Evolutionary conservation across 2,113 vertebrate genomes (phyloP).

Genomic region (Ifrita kowaldi): DNA sequence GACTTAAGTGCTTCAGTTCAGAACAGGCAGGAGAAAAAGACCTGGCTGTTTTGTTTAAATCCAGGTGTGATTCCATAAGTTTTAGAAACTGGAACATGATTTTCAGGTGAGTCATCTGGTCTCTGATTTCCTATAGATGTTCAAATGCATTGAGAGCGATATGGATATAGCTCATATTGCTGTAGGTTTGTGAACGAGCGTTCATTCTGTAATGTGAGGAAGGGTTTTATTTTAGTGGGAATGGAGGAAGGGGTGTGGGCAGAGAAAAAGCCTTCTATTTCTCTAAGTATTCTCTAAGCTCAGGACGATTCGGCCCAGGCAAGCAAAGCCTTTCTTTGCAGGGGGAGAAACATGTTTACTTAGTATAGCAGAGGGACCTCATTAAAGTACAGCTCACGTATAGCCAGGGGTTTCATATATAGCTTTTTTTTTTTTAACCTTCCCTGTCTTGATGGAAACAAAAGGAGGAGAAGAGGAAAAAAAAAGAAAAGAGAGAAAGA

Average conservation of each 20-base stretch:
- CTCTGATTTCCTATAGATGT: neutral
- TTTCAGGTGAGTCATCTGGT: neutral
- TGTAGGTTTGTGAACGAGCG: neutral
- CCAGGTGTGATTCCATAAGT: neutral
- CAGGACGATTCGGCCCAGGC: neutral
- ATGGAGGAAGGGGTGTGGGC: neutral
- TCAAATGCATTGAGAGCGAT: neutral
- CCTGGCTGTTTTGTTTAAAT: neutral
- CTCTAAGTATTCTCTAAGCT: slow-evolving; percentile 2
- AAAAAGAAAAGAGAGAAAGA: neutral
- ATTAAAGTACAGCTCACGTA: slow-evolving; percentile 69
- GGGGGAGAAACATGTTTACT: slow-evolving; percentile 25
- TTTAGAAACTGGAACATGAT: neutral
- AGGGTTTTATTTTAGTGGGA: neutral
- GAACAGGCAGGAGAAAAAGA: neutral
- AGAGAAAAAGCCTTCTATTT: slow-evolving; percentile 5
- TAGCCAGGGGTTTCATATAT: slow-evolving; percentile 34
- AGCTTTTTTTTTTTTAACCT: slow-evolving; percentile 29
- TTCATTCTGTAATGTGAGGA: neutral
- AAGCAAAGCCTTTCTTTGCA: slow-evolving; percentile 35
- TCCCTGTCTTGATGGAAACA: slow-evolving; percentile 68
- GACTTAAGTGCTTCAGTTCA: neutral
- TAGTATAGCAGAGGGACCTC: slow-evolving; percentile 31
- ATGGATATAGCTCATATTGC: neutral
- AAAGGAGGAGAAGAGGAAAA: slow-evolving; percentile 32